phyloP scores from a whole-genome alignment of 2,888 invertebrate genomes.

The Rotaria socialis region DNA sequence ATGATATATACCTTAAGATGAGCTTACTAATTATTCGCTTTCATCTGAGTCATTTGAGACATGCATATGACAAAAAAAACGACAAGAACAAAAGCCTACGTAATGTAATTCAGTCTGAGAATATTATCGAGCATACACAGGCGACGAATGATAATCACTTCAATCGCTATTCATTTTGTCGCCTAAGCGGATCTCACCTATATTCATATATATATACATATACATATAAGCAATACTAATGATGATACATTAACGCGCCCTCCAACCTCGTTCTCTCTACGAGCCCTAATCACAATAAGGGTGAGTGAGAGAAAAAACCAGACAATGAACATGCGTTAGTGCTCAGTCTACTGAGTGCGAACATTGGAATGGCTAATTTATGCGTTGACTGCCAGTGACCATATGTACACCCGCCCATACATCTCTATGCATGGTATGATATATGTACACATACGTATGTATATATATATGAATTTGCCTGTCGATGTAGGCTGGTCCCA shows the following conservation, averaged over 20 bases:
- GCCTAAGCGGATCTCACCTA: background rate
- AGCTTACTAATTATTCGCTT: background rate
- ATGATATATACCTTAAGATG: background rate
- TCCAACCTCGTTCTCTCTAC: background rate
- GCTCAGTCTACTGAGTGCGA: background rate
- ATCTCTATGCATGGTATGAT: background rate
- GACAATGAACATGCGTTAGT: conserved; percentile 6
- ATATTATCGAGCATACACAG: background rate
- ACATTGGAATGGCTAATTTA: conserved; percentile 13
- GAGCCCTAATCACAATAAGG: background rate
- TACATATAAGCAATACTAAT: conserved; percentile 32
- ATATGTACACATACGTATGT: background rate
- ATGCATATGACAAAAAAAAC: background rate
- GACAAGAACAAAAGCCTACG: background rate
- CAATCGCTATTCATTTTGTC: conserved; percentile 6
- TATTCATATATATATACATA: background rate
- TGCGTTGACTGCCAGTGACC: background rate
- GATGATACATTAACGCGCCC: conserved; percentile 29
- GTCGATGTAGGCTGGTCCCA: background rate
- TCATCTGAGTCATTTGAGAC: background rate
- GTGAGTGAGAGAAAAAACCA: conserved; percentile 10
- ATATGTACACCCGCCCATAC: background rate
- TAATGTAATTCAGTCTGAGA: background rate
- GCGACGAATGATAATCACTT: conserved; percentile 4
- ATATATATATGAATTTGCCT: background rate